These are phyloP conservation scores for Achroia grisella DNA, from an alignment of 1,140 invertebrate genomes.

Conservation along the genomic window DNA sequence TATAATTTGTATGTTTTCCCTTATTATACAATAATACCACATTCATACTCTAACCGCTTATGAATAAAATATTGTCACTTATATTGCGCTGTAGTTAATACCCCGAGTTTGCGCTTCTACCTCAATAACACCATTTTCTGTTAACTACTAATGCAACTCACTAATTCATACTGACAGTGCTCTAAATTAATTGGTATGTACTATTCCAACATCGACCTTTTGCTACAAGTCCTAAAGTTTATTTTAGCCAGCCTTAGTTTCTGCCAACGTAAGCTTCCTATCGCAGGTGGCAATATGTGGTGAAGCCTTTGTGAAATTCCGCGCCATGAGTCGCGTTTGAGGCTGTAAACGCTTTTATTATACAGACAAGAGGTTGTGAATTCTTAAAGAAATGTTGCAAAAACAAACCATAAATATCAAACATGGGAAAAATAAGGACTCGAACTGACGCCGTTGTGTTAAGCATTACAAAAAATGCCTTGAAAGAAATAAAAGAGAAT, in stretches of 20 bases:
- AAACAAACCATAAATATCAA: slow-evolving; percentile 14
- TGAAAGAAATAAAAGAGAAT: background rate
- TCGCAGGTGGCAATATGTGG: slow-evolving; percentile 36
- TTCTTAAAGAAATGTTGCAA: slow-evolving; percentile 9
- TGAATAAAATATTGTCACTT: no score
- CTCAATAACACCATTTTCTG: slow-evolving; percentile 25
- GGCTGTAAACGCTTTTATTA: slow-evolving; percentile 19
- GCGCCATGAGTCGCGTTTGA: slow-evolving; percentile 10
- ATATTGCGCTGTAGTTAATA: no score
- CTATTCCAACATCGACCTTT: slow-evolving; percentile 15
- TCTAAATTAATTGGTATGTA: slow-evolving; percentile 22
- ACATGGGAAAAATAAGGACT: slow-evolving; percentile 3
- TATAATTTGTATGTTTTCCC: no score
- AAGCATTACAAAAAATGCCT: slow-evolving; percentile 6
- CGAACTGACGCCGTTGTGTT: slow-evolving; percentile 3
- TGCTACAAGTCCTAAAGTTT: slow-evolving; percentile 6
- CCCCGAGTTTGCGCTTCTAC: no score
- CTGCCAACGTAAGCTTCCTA: slow-evolving; percentile 33
- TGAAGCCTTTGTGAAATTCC: slow-evolving; percentile 26
- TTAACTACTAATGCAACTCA: slow-evolving; percentile 13
- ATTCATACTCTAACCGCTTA: no score
- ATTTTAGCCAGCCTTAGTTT: slow-evolving; percentile 10
- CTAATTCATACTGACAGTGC: slow-evolving; percentile 20
- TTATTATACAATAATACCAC: no score
- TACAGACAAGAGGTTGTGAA: slow-evolving; percentile 19